Conservation (phyloP, 2,888 invertebrate species). For the Thyatira batis region DNA sequence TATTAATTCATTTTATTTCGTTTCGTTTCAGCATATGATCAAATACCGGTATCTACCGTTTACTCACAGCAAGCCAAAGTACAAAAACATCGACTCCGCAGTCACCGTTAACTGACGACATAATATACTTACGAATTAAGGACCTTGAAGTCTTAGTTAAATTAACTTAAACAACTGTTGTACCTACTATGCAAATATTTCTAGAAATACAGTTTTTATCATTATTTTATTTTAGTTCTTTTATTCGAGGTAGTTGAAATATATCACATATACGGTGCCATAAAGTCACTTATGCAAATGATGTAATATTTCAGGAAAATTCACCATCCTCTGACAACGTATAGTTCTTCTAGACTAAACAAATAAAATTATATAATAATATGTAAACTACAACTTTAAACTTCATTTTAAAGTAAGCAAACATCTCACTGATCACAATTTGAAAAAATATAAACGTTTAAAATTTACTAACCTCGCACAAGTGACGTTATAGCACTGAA, state of each 20-base stretch:
- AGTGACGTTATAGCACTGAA: too few species aligned
- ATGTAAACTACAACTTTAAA: too few species aligned
- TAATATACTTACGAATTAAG: slow-evolving; percentile 35
- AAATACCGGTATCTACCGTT: slow-evolving; percentile 99
- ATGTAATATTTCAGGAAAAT: too few species aligned
- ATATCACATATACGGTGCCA: slow-evolving; percentile 6
- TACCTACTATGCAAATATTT: slow-evolving; percentile 65
- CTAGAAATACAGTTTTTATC: slow-evolving; percentile 79
- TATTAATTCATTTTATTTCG: too few species aligned
- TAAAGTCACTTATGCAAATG: background rate
- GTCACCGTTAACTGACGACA: slow-evolving; percentile 71
- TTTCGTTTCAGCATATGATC: slow-evolving; percentile 96
- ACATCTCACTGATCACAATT: too few species aligned
- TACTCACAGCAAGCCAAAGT: slow-evolving; percentile 98
- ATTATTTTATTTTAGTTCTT: slow-evolving; percentile 65
- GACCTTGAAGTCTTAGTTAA: slow-evolving; percentile 58
- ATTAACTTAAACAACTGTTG: slow-evolving; percentile 74
- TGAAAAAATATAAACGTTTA: too few species aligned
- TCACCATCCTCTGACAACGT: too few species aligned
- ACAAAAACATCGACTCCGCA: slow-evolving; percentile 84
- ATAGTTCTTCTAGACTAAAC: too few species aligned
- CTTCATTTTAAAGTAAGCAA: too few species aligned
- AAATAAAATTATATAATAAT: too few species aligned
- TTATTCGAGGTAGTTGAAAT: slow-evolving; percentile 32
- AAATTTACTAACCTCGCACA: too few species aligned